Percentiles rank a stretch among this genome's conserved stretches.
Evolutionary conservation across 2,888 invertebrate genomes (phyloP).

Genomic region (Pterostichus niger): DNA sequence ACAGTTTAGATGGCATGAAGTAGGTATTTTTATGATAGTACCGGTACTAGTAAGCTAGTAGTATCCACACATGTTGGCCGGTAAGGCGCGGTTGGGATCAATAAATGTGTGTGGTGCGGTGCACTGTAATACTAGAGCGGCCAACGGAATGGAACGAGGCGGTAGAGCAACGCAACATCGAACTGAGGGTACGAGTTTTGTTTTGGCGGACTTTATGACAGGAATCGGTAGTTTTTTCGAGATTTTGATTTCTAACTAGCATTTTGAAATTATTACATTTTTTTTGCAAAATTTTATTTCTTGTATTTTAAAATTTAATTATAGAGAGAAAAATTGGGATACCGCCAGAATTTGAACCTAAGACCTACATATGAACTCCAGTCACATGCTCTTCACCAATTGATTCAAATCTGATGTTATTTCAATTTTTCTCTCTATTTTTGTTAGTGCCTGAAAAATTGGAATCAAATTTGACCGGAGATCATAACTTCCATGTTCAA

Average conservation of each 20-base stretch:
- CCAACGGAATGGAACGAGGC: background rate
- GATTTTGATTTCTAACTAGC: background rate
- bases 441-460: no score
- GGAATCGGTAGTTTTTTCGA: no score
- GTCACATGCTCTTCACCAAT: no score
- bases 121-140: conserved; percentile 49
- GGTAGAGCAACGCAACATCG: background rate
- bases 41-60: conserved; percentile 57
- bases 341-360: no score
- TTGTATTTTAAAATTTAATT: conserved; percentile 3
- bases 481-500: no score
- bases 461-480: no score
- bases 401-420: no score
- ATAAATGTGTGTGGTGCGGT: conserved; percentile 56
- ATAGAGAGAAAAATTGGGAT: no score
- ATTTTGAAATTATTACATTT: background rate
- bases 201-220: conserved; percentile 25
- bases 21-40: conserved; percentile 60
- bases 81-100: conserved; percentile 61
- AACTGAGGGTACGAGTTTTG: conserved; percentile 1
- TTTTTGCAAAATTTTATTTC: background rate
- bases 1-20: conserved; percentile 18
- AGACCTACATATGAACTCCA: no score
- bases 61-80: conserved; percentile 54
- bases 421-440: no score